These are phyloP conservation scores for Notocelia uddmanniana DNA, from an alignment of 2,888 invertebrate species.

Conservation along the genomic window DNA sequence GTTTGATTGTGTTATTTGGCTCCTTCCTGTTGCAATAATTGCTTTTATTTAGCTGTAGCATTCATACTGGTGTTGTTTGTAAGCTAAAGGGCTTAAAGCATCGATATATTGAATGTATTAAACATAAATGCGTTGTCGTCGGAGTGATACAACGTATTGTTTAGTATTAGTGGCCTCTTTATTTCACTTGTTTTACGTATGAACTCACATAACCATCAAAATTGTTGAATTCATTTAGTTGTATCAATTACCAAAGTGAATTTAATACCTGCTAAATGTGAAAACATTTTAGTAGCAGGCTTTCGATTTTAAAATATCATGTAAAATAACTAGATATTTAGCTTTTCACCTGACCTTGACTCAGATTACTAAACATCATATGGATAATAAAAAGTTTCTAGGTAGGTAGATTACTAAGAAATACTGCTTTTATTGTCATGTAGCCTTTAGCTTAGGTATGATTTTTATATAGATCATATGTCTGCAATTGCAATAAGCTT, in stretches of 20 bases:
- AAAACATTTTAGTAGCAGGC: neutral
- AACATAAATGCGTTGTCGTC: slow-evolving; percentile 4
- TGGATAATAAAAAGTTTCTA: neutral
- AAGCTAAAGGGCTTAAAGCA: neutral
- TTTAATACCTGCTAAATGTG: neutral
- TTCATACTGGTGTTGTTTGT: neutral
- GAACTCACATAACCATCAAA: neutral
- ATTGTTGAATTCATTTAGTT: neutral
- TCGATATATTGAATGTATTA: neutral
- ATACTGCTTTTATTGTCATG: no score
- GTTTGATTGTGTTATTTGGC: slow-evolving; percentile 28
- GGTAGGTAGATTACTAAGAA: no score
- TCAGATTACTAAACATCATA: neutral
- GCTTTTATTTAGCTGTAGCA: slow-evolving; percentile 1
- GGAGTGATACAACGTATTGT: slow-evolving; percentile 26
- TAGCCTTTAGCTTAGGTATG: no score
- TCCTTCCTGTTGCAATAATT: slow-evolving; percentile 4
- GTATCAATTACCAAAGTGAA: neutral
- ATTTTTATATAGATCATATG: no score
- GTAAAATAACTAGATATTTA: neutral
- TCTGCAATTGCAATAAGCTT: no score
- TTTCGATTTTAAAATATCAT: neutral
- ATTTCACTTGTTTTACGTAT: slow-evolving; percentile 1
- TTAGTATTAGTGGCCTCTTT: slow-evolving; percentile 19
- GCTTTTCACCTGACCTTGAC: slow-evolving; percentile 1